Evolutionary conservation across 1,140 invertebrate species (phyloP), one percentile per base, ranked within the genome.

Genomic region (Drosophila melanogaster): DNA sequence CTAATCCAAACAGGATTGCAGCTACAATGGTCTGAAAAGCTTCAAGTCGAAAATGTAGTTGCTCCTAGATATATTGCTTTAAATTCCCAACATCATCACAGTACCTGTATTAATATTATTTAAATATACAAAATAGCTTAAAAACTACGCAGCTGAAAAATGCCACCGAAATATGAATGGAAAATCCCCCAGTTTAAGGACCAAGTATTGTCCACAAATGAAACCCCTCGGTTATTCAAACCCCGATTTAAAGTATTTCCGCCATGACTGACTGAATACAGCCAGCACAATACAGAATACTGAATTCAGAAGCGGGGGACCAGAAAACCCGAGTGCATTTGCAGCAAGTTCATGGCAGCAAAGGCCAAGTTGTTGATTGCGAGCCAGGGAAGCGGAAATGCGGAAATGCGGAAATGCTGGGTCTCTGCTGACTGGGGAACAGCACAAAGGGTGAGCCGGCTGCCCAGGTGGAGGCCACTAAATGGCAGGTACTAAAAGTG

Each of bases 371-470:
- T 55, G 47, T 69, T 65, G 59, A 76, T 72, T 72, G 47, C 72
- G 44, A 71, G 43, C 53, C 58, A 81, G 41, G 40, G 19, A 73
- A 77, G 65, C 66, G 67, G 71, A 81, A 73, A 67, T 44, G 47
- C 53, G 74, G 43, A 30, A 24, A 24, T 24, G 24, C 26, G 26
- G 26, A 26, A 22, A 55, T 53, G 33, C 30, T 30, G 59, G 11
- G 17, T 22, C 19, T 22, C 19, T 22, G 19, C 19, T 22, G 19
- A 22, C 19, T 22, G 19, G 19, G 49, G 30, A 8, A 8, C n/a
- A 14, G 57, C 6, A 73, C 46, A 74, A 56, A 49, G 51, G 44
- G 43, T 3, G 17, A 10, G 30, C 30, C 30, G 46, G 14, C 22
- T 38, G 4, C 24, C 61, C 73, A 75, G 62, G 74, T 77, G 53